A percentile compares a stretch with the other conserved stretches of the same genome.
Conservation (phyloP, 1,140 invertebrate genomes). For the Octopus sinensis region DNA sequence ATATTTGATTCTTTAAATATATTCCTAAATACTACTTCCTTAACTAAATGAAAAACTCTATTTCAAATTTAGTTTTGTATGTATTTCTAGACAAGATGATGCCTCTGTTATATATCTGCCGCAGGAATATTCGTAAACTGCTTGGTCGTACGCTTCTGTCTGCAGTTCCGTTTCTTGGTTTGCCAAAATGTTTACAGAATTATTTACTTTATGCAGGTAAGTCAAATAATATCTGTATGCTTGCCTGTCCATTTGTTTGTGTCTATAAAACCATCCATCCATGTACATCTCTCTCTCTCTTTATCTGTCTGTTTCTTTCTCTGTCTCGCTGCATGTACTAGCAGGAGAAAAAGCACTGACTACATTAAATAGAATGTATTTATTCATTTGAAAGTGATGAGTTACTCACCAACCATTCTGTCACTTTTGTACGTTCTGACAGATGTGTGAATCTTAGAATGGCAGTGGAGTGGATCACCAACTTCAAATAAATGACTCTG, state of each 20-base stretch:
- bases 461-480: too few species aligned
- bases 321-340: background rate
- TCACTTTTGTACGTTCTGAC: too few species aligned
- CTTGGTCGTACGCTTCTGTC: background rate
- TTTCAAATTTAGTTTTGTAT: too few species aligned
- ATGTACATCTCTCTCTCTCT: background rate
- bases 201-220: constrained; percentile 5
- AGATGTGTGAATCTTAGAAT: too few species aligned
- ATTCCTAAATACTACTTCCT: too few species aligned
- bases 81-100: background rate
- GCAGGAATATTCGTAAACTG: background rate
- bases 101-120: background rate
- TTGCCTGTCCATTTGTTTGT: background rate
- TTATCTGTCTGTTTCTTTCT: background rate
- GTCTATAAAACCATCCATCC: background rate
- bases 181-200: constrained; percentile 1
- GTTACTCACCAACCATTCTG: too few species aligned
- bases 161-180: background rate
- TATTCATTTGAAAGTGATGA: too few species aligned
- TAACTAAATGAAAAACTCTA: too few species aligned
- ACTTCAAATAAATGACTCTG: too few species aligned
- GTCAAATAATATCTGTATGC: background rate
- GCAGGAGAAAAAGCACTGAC: too few species aligned
- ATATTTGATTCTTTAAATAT: too few species aligned
- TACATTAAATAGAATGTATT: too few species aligned